A percentile compares a stretch with the other conserved stretches of the same genome.
Evolutionary conservation across 2,113 vertebrate genomes (phyloP).

Genomic region (Chunga burmeisteri): DNA sequence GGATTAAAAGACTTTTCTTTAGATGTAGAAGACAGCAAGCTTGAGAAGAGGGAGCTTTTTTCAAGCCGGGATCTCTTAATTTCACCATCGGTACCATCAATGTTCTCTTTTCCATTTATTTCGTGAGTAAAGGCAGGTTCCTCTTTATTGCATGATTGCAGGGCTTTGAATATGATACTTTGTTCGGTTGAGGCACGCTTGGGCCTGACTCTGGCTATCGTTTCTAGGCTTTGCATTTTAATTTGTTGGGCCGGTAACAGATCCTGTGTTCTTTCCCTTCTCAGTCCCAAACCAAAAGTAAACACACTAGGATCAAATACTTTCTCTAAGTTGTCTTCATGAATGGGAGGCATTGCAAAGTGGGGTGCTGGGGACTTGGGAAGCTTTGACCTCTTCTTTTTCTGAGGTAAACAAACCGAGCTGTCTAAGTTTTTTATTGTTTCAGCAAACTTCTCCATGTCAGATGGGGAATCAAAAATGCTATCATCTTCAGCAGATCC

Average conservation of each 20-base stretch:
- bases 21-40: conserved; percentile 74
- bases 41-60: conserved; percentile 89
- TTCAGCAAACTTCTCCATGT: conserved; percentile 87
- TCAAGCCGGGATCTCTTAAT: conserved; percentile 83
- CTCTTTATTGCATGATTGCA: conserved; percentile 37
- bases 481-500: conserved; percentile 75
- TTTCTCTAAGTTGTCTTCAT: conserved; percentile 88
- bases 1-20: conserved; percentile 75
- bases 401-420: conserved; percentile 82
- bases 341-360: conserved; percentile 89
- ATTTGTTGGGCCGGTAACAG: conserved; percentile 80
- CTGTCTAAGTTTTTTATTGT: conserved; percentile 89
- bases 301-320: conserved; percentile 87
- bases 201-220: conserved; percentile 68
- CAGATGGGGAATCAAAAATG: conserved; percentile 78
- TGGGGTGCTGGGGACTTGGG: conserved; percentile 80
- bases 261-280: conserved; percentile 71
- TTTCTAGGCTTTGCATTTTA: conserved; percentile 80
- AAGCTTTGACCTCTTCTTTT: conserved; percentile 78
- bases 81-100: conserved; percentile 48
- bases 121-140: conserved; percentile 35
- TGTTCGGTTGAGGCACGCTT: conserved; percentile 83
- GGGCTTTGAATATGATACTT: conserved; percentile 80
- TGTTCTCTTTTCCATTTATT: conserved; percentile 56
- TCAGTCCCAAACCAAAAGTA: conserved; percentile 84